These are phyloP conservation scores for Nymphalis urticae DNA, from an alignment of 2,888 invertebrate species.

Conservation along the genomic window DNA sequence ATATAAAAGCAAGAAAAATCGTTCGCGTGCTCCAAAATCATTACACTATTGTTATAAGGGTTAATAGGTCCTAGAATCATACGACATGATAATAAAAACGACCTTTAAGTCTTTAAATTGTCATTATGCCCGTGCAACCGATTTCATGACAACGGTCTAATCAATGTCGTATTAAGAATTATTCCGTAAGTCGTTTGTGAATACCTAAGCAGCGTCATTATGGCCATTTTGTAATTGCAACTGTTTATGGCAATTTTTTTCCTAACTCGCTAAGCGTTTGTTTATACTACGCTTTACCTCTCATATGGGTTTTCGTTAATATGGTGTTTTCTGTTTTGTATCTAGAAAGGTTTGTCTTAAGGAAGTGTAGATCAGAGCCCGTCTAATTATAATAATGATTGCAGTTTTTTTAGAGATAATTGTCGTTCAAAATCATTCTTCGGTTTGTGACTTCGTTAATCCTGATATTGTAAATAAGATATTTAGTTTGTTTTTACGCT, in stretches of 20 bases:
- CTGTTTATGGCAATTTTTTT: constrained; percentile 68
- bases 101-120: constrained; percentile 81
- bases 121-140: constrained; percentile 70
- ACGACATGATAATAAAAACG: constrained; percentile 80
- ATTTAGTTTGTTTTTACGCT: no score
- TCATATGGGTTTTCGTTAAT: constrained; percentile 19
- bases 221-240: constrained; percentile 74
- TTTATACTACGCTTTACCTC: constrained; percentile 44
- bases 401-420: no score
- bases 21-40: constrained; percentile 71
- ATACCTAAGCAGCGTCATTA: constrained; percentile 71
- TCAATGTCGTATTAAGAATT: constrained; percentile 80
- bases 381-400: no score
- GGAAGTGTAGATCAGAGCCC: no score
- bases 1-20: constrained; percentile 60
- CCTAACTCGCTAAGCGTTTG: constrained; percentile 48
- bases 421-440: no score
- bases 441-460: no score
- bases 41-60: constrained; percentile 79
- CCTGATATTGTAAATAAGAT: no score
- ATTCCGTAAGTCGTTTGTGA: constrained; percentile 76
- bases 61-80: constrained; percentile 80
- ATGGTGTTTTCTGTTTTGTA: constrained; percentile 21
- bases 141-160: constrained; percentile 69
- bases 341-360: no score